These are phyloP conservation scores for Odontamblyopus lacepedii DNA, from an alignment of 2,797 vertebrate genomes.

Conservation along the genomic window DNA sequence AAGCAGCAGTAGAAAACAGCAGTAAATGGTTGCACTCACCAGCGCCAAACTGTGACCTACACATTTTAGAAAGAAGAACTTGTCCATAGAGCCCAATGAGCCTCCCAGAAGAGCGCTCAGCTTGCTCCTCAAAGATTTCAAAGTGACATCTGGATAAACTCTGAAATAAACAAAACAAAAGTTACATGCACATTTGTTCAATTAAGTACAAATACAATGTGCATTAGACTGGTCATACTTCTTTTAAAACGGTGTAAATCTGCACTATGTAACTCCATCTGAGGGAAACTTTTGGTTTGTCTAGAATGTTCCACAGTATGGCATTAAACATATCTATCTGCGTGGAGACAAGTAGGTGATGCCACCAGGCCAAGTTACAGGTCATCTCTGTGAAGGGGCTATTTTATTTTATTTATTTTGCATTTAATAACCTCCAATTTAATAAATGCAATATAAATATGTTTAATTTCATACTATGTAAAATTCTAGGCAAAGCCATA, in stretches of 20 bases:
- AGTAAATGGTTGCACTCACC: constrained; percentile 76
- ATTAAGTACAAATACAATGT: neutral
- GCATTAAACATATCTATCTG: no score
- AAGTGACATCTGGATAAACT: constrained; percentile 84
- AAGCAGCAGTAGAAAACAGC: constrained; percentile 32
- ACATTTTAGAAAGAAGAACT: constrained; percentile 90
- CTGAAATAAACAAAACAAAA: constrained; percentile 57
- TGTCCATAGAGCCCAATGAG: constrained; percentile 74
- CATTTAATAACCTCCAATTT: no score
- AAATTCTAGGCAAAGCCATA: no score
- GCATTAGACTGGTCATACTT: neutral
- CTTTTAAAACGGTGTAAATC: neutral
- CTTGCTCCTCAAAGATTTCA: constrained; percentile 80
- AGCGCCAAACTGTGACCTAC: constrained; percentile 89
- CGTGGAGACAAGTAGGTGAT: no score
- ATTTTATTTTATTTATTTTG: no score
- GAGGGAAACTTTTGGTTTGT: no score
- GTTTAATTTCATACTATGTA: no score
- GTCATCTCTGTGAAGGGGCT: no score
- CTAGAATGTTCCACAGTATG: no score
- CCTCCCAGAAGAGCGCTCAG: constrained; percentile 80
- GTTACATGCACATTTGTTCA: neutral
- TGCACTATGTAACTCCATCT: no score
- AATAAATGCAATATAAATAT: no score
- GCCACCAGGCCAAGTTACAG: no score